Evolutionary conservation across 2,797 vertebrate genomes (phyloP).

Genomic region (Leucoraja ocellata): DNA sequence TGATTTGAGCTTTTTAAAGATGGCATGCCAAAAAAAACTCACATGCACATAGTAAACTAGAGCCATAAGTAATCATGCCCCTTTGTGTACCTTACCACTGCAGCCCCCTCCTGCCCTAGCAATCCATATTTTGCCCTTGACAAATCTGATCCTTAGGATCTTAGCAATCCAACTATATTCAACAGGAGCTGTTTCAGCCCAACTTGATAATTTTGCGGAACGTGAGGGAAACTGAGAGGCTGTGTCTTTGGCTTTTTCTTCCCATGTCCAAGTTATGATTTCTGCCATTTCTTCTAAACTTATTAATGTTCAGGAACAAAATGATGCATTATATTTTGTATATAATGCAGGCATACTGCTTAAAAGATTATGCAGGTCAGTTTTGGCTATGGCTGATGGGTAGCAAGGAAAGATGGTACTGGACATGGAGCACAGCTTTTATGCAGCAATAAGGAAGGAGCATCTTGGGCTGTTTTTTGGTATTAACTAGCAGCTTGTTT

Average conservation of each 20-base stretch:
- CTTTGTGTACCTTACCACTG: too few relatives aligned
- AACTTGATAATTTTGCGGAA: neutral
- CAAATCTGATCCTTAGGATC: neutral
- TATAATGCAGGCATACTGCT: neutral
- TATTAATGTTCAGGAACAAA: neutral
- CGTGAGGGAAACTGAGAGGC: neutral
- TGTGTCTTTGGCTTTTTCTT: neutral
- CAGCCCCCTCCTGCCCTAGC: too few relatives aligned
- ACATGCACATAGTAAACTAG: neutral
- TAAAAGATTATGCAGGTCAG: neutral
- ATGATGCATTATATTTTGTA: neutral
- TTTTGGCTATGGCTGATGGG: neutral
- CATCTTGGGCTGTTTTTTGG: neutral
- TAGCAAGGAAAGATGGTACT: neutral
- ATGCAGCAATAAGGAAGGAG: neutral
- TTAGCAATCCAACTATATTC: too few relatives aligned
- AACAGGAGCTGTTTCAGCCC: neutral
- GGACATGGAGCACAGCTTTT: neutral
- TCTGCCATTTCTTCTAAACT: neutral
- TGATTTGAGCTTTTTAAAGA: neutral
- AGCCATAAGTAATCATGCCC: neutral
- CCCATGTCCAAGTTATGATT: neutral
- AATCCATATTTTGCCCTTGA: too few relatives aligned
- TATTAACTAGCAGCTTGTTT: neutral
- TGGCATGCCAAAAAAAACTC: neutral